Evolutionary conservation across 2,113 vertebrate species (phyloP).

Genomic region (Caloenas nicobarica): DNA sequence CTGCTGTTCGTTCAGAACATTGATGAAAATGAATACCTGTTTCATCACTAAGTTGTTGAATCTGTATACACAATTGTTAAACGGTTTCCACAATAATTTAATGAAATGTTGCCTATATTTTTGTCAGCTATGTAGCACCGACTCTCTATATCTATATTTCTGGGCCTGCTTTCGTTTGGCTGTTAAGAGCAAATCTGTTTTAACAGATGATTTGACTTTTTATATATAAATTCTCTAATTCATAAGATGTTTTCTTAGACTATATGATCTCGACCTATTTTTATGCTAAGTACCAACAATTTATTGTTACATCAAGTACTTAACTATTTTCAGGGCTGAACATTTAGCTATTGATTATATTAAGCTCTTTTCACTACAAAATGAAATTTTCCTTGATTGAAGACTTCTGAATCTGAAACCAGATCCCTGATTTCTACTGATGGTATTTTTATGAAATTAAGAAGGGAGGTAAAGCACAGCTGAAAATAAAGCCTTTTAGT

Average conservation of each 20-base stretch:
- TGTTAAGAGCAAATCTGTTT: background rate
- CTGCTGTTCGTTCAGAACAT: background rate
- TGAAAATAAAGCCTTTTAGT: background rate
- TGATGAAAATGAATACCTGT: background rate
- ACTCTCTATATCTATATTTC: background rate
- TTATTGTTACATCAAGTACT: background rate
- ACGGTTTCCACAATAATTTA: background rate
- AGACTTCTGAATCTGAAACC: background rate
- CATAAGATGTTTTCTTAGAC: background rate
- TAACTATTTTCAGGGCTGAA: background rate
- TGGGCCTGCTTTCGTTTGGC: background rate
- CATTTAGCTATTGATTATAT: background rate
- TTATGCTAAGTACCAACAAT: background rate
- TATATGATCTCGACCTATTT: background rate
- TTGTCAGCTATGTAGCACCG: background rate
- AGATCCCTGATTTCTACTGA: background rate
- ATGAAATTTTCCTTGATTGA: background rate
- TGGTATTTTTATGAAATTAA: background rate
- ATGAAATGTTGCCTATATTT: background rate
- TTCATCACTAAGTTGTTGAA: background rate
- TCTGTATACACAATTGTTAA: background rate
- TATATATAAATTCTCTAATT: background rate
- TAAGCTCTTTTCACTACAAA: background rate
- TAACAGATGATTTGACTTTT: background rate
- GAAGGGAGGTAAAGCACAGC: background rate